Evolutionary conservation across 2,888 invertebrate species (phyloP), one percentile per base, ranked within the genome.

Genomic region (Suillia variegata): DNA sequence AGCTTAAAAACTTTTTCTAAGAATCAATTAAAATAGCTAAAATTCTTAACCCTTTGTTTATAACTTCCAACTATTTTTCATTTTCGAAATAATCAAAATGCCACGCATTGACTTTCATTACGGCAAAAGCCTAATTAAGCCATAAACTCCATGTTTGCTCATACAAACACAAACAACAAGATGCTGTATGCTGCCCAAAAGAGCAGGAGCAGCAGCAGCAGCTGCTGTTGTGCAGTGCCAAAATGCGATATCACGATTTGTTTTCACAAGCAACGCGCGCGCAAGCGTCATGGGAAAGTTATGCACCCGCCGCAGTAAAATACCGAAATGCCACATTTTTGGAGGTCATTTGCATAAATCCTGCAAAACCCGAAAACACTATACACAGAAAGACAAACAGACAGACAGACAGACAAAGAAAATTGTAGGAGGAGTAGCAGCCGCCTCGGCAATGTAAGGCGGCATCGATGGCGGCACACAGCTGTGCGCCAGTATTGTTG

Each of bases 321-420:
- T 18, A 45, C 34, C 62, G 56, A 58, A 57, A 53, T 58, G 47
- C 45, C 50, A 59, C 42, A 49, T 59, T 48, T 58, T 61, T 58
- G 56, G 58, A 54, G 58, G 58, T 59, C 56, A 67, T 68, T 68
- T 67, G 67, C 68, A 68, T 68, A 68, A 64, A 68, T 64, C 59
- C 65, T 61, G 54, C 52, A 26, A 60, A 54, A 20, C 57, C 38
- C 57, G 58, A 61, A 61, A 61, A 59, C 61, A 61, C 56, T 59
- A 63, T n/a, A n/a, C n/a, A n/a, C n/a, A n/a, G n/a, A n/a, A n/a
- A n/a, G n/a, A n/a, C n/a, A n/a, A n/a, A n/a, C n/a, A n/a, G n/a
- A n/a, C n/a, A n/a, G n/a, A n/a, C n/a, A n/a, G n/a, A n/a, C 51
- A 54, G 31, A 22, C 57, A 51, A 17, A n/a, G 2, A 21, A 38